These are phyloP conservation scores for Intellagama lesueurii DNA, from an alignment of 2,797 vertebrate genomes.

Conservation along the genomic window DNA sequence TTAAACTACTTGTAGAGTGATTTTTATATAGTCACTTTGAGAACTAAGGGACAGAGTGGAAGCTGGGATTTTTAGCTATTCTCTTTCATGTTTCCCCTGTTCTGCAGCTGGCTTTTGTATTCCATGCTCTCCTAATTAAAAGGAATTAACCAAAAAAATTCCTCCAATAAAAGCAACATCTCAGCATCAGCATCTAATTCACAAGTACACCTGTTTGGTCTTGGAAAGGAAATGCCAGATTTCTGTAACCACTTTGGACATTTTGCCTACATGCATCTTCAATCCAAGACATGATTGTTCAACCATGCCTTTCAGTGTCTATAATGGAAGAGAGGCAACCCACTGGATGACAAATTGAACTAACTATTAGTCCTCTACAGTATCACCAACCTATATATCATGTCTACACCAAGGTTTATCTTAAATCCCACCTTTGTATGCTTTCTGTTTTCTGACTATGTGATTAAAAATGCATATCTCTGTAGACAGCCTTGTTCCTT, in stretches of 20 bases:
- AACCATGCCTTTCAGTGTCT: conserved; percentile 7
- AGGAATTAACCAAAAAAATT: too few species aligned
- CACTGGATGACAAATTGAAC: conserved; percentile 43
- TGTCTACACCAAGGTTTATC: conserved; percentile 63
- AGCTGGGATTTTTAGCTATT: too few species aligned
- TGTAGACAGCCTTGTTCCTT: conserved; percentile 56
- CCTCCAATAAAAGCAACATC: not conserved
- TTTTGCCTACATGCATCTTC: conserved; percentile 5
- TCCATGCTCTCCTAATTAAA: too few species aligned
- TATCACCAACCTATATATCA: conserved; percentile 48
- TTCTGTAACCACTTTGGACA: not conserved
- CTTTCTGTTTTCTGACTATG: conserved; percentile 59
- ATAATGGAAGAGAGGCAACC: not conserved
- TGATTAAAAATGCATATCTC: conserved; percentile 62
- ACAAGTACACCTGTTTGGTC: not conserved
- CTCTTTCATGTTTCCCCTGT: too few species aligned
- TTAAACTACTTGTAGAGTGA: too few species aligned
- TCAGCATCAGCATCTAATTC: conserved; percentile 8
- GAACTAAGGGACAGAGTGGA: too few species aligned
- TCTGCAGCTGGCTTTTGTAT: too few species aligned
- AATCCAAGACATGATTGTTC: not conserved
- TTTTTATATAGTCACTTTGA: too few species aligned
- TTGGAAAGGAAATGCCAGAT: not conserved
- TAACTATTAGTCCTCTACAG: conserved; percentile 48
- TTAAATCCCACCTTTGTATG: conserved; percentile 56